These are phyloP conservation scores for Halictus rubicundus DNA, from an alignment of 1,140 invertebrate genomes.

Conservation along the genomic window DNA sequence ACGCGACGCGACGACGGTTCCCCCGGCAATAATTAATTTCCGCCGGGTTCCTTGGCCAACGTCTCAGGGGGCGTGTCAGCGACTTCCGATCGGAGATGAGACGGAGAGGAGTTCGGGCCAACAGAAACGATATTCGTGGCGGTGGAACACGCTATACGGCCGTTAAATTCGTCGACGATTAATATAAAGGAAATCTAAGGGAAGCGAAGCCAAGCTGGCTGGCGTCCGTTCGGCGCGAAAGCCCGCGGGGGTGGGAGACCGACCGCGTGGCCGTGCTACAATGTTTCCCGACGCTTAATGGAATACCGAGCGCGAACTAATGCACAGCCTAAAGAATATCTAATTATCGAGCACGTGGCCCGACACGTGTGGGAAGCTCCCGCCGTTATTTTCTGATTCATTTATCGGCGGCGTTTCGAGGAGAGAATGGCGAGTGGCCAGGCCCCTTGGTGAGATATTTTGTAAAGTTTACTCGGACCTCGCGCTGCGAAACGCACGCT, in stretches of 20 bases:
- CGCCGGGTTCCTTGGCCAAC: slow-evolving; percentile 16
- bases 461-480: slow-evolving; percentile 76
- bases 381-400: slow-evolving; percentile 79
- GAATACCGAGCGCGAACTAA: slow-evolving; percentile 69
- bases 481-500: slow-evolving; percentile 75
- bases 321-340: slow-evolving; percentile 78
- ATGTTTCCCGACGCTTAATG: slow-evolving; percentile 60
- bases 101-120: slow-evolving; percentile 16
- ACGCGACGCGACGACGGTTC: no score
- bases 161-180: slow-evolving; percentile 75
- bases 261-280: not conserved
- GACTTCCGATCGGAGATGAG: slow-evolving; percentile 54
- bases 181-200: slow-evolving; percentile 61
- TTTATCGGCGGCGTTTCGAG: slow-evolving; percentile 64
- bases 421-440: slow-evolving; percentile 63
- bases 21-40: slow-evolving; percentile 39
- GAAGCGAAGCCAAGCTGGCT: not conserved
- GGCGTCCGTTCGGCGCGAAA: slow-evolving; percentile 17
- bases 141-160: slow-evolving; percentile 70
- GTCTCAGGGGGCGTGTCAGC: slow-evolving; percentile 13
- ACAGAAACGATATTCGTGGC: slow-evolving; percentile 58
- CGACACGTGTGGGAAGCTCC: slow-evolving; percentile 78
- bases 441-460: slow-evolving; percentile 76
- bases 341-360: slow-evolving; percentile 79
- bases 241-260: not conserved